phyloP scores from a whole-genome alignment of 1,140 invertebrate genomes.

The Diachasmimorpha longicaudata region DNA sequence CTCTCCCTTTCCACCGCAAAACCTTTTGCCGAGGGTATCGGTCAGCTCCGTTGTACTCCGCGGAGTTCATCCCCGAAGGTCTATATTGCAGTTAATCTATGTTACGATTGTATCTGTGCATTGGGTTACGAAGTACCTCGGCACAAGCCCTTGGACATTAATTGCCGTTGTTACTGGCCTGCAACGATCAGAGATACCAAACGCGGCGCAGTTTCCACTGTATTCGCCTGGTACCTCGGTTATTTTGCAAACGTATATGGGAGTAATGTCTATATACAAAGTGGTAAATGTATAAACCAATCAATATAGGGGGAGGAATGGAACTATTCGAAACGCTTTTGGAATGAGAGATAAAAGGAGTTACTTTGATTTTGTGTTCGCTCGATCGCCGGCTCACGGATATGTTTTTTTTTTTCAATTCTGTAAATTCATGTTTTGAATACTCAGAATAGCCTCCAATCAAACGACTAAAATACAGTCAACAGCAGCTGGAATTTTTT shows the following conservation, averaged over 20 bases:
- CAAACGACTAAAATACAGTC: too few species aligned
- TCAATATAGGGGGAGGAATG: neutral
- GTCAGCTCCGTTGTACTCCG: conserved; percentile 25
- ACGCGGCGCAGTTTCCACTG: conserved; percentile 44
- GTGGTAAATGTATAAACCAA: conserved; percentile 1
- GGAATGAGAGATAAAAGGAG: neutral
- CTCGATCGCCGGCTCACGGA: neutral
- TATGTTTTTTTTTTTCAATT: neutral
- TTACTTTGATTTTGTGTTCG: neutral
- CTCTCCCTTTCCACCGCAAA: neutral
- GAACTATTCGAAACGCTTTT: neutral
- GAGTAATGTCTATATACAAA: conserved; percentile 33
- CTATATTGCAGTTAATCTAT: conserved; percentile 62
- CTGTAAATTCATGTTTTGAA: too few species aligned
- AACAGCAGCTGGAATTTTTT: too few species aligned
- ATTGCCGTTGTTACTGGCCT: conserved; percentile 59
- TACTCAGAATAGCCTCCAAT: too few species aligned
- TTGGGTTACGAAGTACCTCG: conserved; percentile 57
- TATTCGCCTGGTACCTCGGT: conserved; percentile 40
- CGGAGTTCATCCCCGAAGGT: conserved; percentile 39
- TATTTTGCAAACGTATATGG: conserved; percentile 29
- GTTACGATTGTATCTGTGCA: conserved; percentile 60
- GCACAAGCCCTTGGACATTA: conserved; percentile 58
- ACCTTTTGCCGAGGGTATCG: neutral
- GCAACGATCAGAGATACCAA: conserved; percentile 57